phyloP scores from a whole-genome alignment of 2,113 vertebrate genomes.

The Epinephelus fuscoguttatus region DNA sequence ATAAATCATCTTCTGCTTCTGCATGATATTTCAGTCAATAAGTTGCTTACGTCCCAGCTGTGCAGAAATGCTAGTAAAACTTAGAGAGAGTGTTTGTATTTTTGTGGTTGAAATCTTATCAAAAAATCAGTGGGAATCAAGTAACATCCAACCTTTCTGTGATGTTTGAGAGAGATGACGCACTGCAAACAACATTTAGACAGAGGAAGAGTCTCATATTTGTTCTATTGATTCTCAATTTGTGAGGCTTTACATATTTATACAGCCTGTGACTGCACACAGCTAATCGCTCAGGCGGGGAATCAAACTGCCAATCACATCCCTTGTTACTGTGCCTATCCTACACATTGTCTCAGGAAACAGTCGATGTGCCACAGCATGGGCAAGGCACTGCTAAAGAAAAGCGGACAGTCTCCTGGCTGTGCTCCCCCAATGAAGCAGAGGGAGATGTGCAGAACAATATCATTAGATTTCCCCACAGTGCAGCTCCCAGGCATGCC shows the following conservation, averaged over 20 bases:
- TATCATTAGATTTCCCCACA: constrained; percentile 66
- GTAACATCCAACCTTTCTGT: constrained; percentile 22
- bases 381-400: constrained; percentile 1
- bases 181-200: constrained; percentile 39
- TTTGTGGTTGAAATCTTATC: constrained; percentile 47
- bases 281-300: constrained; percentile 37
- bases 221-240: constrained; percentile 59
- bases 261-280: background rate
- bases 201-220: constrained; percentile 46
- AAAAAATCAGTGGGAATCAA: constrained; percentile 45
- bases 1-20: constrained; percentile 27
- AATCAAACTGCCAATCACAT: constrained; percentile 61
- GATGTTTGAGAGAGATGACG: constrained; percentile 25
- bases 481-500: constrained; percentile 49
- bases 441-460: constrained; percentile 60
- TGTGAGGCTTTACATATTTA: constrained; percentile 56
- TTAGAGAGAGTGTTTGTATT: constrained; percentile 5
- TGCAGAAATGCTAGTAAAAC: constrained; percentile 14
- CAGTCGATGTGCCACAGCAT: constrained; percentile 21
- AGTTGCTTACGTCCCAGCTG: background rate
- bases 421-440: constrained; percentile 44
- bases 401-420: constrained; percentile 32
- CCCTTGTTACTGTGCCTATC: constrained; percentile 40
- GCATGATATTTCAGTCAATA: constrained; percentile 26
- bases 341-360: constrained; percentile 24